Conservation (phyloP, 2,888 invertebrate genomes). For the Tachina grossa region DNA sequence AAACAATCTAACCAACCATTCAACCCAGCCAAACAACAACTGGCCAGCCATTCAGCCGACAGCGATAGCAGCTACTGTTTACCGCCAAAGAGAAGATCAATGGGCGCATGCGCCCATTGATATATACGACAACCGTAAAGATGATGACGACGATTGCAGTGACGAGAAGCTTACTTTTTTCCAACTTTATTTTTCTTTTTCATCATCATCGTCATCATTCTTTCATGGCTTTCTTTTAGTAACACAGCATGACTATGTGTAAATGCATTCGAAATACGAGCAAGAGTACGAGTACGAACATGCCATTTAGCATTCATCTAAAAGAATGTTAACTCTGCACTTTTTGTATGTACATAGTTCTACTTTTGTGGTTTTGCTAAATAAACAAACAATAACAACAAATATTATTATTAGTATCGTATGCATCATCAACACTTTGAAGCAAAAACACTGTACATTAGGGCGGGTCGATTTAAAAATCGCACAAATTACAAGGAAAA, state of each 20-base stretch:
- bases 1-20: constrained; percentile 53
- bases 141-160: constrained; percentile 71
- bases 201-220: constrained; percentile 47
- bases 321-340: constrained; percentile 47
- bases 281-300: not conserved
- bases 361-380: not conserved
- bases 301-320: constrained; percentile 25
- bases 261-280: constrained; percentile 65
- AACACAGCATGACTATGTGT: constrained; percentile 67
- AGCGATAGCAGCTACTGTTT: constrained; percentile 72
- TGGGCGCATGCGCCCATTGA: constrained; percentile 72
- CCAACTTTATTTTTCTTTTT: constrained; percentile 25
- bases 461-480: no score
- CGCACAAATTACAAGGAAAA: no score
- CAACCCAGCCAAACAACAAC: constrained; percentile 42
- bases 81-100: constrained; percentile 72
- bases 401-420: no score
- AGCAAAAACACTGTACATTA: no score
- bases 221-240: constrained; percentile 68
- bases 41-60: constrained; percentile 70
- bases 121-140: constrained; percentile 72
- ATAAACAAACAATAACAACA: not conserved
- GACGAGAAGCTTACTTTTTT: constrained; percentile 68
- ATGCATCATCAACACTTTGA: no score
- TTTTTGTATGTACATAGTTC: not conserved